Percentiles rank a stretch among this genome's conserved stretches.
phyloP scores from a whole-genome alignment of 1,140 invertebrate species.

The Samia ricini region DNA sequence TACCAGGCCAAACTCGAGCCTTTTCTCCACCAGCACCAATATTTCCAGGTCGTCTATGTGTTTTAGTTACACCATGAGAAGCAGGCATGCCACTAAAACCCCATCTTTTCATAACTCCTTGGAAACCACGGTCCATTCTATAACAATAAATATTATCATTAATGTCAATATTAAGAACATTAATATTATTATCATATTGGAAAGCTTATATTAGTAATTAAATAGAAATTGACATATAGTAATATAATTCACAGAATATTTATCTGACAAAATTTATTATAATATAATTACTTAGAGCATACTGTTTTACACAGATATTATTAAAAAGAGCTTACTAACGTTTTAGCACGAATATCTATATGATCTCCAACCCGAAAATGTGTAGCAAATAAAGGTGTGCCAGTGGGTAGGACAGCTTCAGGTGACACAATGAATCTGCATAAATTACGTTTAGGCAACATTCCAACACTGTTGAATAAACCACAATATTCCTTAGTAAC shows the following conservation, averaged over 20 bases:
- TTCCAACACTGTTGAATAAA: conserved; percentile 90
- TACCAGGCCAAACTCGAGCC: conserved; percentile 94
- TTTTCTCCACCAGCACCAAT: conserved; percentile 92
- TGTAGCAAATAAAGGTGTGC: conserved; percentile 91
- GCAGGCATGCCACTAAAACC: conserved; percentile 96
- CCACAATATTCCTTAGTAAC: conserved; percentile 94
- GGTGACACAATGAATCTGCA: conserved; percentile 92
- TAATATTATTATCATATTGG: too few species aligned
- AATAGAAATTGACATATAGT: too few species aligned
- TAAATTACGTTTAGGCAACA: conserved; percentile 92
- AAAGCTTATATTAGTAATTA: too few species aligned
- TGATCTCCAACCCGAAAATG: conserved; percentile 96
- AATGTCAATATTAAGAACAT: too few species aligned
- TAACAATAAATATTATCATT: conserved; percentile 36
- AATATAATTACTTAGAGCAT: too few species aligned
- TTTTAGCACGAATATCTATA: conserved; percentile 94
- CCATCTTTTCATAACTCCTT: conserved; percentile 98
- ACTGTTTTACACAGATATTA: too few species aligned
- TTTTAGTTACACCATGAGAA: conserved; percentile 96
- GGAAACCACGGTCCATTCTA: conserved; percentile 96
- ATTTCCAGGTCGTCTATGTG: conserved; percentile 93
- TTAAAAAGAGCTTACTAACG: conserved; percentile 82
- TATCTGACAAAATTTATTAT: too few species aligned
- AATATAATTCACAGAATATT: too few species aligned
- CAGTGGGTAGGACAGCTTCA: conserved; percentile 91